Evolutionary conservation across 2,113 vertebrate genomes (phyloP).

Genomic region (Phyllostomus discolor): DNA sequence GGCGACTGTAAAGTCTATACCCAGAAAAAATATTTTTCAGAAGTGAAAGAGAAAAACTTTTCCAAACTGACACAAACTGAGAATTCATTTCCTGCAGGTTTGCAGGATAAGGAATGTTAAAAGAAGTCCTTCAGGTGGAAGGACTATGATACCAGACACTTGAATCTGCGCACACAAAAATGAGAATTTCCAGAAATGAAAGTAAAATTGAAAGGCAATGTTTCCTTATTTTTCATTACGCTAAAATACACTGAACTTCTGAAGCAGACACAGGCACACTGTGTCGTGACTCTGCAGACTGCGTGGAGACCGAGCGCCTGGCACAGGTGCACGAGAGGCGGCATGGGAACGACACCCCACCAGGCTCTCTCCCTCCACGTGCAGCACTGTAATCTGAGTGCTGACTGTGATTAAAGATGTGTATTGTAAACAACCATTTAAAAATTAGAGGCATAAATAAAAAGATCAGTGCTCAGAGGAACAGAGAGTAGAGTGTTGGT

Average conservation of each 20-base stretch:
- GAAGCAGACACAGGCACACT: neutral
- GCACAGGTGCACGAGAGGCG: neutral
- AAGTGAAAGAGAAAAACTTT: neutral
- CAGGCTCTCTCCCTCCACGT: neutral
- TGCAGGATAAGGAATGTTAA: neutral
- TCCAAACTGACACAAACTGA: neutral
- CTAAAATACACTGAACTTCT: neutral
- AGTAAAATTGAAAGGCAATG: neutral
- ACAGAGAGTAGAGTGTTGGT: neutral
- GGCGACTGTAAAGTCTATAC: too few relatives aligned
- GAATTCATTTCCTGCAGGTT: neutral
- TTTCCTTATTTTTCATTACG: neutral
- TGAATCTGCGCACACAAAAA: neutral
- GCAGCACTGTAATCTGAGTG: neutral
- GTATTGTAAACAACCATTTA: neutral
- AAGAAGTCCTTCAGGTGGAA: neutral
- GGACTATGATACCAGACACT: neutral
- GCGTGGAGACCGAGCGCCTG: neutral
- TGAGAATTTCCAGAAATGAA: neutral
- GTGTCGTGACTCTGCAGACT: neutral
- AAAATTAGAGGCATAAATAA: neutral
- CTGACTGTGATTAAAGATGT: neutral
- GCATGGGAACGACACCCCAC: rapidly evolving
- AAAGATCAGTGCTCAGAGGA: neutral
- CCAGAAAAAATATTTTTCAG: neutral